These are phyloP conservation scores for Crax fasciolata DNA, from an alignment of 2,797 vertebrate genomes.

Conservation along the genomic window DNA sequence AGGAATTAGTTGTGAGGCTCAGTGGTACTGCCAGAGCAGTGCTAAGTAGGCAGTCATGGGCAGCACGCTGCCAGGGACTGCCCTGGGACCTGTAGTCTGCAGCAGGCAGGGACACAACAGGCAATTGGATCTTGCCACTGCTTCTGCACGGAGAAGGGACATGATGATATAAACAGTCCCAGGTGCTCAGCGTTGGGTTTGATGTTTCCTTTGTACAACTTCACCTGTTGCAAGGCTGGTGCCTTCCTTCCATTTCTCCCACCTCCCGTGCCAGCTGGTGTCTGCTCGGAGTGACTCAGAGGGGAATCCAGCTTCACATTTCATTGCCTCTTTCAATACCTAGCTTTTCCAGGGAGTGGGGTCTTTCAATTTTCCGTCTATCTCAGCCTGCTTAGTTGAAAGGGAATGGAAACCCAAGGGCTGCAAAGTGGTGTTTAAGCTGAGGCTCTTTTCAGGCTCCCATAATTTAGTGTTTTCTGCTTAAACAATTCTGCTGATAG, in stretches of 20 bases:
- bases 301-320: neutral
- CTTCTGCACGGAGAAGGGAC: neutral
- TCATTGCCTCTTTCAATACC: neutral
- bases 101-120: neutral
- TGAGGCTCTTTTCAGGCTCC: neutral
- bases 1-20: neutral
- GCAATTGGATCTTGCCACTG: neutral
- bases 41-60: neutral
- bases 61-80: rapidly evolving
- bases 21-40: neutral
- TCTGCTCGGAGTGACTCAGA: neutral
- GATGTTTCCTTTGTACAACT: neutral
- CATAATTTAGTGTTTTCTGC: neutral
- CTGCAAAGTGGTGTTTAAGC: neutral
- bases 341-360: neutral
- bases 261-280: neutral
- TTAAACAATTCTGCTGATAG: neutral
- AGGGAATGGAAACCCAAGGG: neutral
- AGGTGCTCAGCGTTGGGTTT: neutral
- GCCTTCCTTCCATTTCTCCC: neutral
- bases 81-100: neutral
- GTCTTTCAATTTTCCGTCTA: neutral
- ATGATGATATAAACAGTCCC: neutral
- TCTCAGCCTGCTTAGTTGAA: neutral
- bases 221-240: neutral